Conservation (phyloP, 1,140 invertebrate species). For the Plectrocnemia conspersa region DNA sequence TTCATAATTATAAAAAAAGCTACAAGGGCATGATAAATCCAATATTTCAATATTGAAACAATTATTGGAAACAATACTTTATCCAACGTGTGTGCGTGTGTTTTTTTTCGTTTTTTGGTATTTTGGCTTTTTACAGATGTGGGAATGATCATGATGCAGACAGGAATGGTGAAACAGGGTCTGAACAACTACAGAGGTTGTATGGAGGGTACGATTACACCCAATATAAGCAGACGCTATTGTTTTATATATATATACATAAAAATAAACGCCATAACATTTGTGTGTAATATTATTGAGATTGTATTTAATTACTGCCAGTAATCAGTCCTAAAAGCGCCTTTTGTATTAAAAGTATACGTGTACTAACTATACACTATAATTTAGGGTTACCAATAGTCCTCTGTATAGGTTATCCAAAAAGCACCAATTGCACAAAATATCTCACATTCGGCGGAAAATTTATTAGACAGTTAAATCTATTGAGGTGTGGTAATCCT, state of each 20-base stretch:
- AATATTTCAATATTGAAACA: constrained; percentile 15
- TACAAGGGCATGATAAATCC: constrained; percentile 17
- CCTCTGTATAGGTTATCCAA: too few relatives aligned
- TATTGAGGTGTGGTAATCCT: too few relatives aligned
- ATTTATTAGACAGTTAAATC: too few relatives aligned
- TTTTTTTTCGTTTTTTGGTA: constrained; percentile 53
- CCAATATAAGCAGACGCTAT: constrained; percentile 33
- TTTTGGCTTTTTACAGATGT: constrained; percentile 81
- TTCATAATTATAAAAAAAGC: background rate
- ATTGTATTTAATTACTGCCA: constrained; percentile 19
- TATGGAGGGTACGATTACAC: constrained; percentile 68
- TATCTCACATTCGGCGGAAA: too few relatives aligned
- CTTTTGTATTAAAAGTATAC: too few relatives aligned
- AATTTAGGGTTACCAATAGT: too few relatives aligned
- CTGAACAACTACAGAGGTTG: constrained; percentile 72
- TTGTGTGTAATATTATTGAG: constrained; percentile 30
- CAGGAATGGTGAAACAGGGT: constrained; percentile 84
- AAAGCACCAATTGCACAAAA: too few relatives aligned
- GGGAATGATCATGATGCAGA: constrained; percentile 92
- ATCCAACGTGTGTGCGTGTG: constrained; percentile 41
- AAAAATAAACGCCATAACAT: constrained; percentile 27
- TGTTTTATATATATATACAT: constrained; percentile 10
- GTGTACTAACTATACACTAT: too few relatives aligned
- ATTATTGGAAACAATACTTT: constrained; percentile 21
- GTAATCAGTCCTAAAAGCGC: constrained; percentile 14